Evolutionary conservation across 2,797 vertebrate genomes (phyloP).

Genomic region (Mus minutoides): DNA sequence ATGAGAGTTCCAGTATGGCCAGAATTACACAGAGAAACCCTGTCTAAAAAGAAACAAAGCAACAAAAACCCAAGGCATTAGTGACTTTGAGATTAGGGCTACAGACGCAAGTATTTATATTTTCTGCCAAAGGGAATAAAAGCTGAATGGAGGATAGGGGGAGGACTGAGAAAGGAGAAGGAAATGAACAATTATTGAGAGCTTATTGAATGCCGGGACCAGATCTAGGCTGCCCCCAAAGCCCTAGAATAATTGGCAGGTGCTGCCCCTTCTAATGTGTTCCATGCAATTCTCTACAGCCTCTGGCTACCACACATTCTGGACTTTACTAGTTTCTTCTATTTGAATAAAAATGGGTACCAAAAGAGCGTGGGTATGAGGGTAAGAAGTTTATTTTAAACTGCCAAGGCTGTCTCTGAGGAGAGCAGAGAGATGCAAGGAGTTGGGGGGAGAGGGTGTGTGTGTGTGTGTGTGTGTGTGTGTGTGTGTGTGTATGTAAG

Average conservation of each 20-base stretch:
- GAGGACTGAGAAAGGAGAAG: background rate
- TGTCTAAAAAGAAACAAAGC: background rate
- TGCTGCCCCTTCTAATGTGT: background rate
- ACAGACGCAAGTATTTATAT: background rate
- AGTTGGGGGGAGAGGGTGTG: background rate
- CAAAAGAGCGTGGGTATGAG: background rate
- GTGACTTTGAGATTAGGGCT: constrained; percentile 13
- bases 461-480: too few species aligned
- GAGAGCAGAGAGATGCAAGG: background rate
- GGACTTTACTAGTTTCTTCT: background rate
- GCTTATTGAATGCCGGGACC: background rate
- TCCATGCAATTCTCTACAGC: background rate
- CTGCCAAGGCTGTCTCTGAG: background rate
- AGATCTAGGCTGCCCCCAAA: background rate
- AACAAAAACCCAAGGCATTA: background rate
- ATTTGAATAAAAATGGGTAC: background rate
- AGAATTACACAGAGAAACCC: background rate
- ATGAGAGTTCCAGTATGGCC: background rate
- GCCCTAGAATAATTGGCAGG: background rate
- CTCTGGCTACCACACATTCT: background rate
- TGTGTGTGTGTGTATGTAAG: too few species aligned
- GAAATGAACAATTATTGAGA: background rate
- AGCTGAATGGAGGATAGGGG: background rate
- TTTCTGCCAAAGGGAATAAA: background rate
- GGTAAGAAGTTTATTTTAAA: background rate